phyloP scores from a whole-genome alignment of 2,888 invertebrate species.

The Leptopilina drosophilae region DNA sequence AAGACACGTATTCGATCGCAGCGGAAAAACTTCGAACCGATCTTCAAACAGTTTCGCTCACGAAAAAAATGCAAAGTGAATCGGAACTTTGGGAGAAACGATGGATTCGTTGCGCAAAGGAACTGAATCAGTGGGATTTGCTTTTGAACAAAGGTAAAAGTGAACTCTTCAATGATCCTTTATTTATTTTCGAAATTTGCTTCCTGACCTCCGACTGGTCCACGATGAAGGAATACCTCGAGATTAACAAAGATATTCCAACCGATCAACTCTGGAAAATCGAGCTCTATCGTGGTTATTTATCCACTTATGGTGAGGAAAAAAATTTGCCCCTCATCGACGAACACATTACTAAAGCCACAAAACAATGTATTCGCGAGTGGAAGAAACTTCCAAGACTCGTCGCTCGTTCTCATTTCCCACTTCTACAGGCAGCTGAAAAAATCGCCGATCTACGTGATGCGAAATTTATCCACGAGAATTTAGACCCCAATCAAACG shows the following conservation, averaged over 20 bases:
- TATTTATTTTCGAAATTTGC: conserved; percentile 93
- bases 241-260: conserved; percentile 94
- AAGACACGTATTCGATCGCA: conserved; percentile 91
- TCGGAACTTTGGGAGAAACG: conserved; percentile 89
- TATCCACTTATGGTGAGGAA: conserved; percentile 92
- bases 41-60: conserved; percentile 85
- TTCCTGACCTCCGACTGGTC: conserved; percentile 97
- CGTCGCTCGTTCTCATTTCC: conserved; percentile 95
- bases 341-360: conserved; percentile 91
- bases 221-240: conserved; percentile 94
- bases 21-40: conserved; percentile 93
- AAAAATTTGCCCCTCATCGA: conserved; percentile 86
- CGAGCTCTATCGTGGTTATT: conserved; percentile 94
- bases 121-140: conserved; percentile 97
- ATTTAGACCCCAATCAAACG: conserved; percentile 86
- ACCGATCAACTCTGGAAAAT: conserved; percentile 89
- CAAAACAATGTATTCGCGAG: conserved; percentile 93
- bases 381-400: conserved; percentile 96
- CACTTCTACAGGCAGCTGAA: conserved; percentile 95
- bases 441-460: conserved; percentile 95
- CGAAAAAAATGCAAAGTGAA: conserved; percentile 87
- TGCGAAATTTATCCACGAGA: conserved; percentile 89
- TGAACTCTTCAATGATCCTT: conserved; percentile 88
- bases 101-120: conserved; percentile 94
- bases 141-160: conserved; percentile 92